These are phyloP conservation scores for Spea bombifrons DNA, from an alignment of 2,113 vertebrate species.

Conservation along the genomic window DNA sequence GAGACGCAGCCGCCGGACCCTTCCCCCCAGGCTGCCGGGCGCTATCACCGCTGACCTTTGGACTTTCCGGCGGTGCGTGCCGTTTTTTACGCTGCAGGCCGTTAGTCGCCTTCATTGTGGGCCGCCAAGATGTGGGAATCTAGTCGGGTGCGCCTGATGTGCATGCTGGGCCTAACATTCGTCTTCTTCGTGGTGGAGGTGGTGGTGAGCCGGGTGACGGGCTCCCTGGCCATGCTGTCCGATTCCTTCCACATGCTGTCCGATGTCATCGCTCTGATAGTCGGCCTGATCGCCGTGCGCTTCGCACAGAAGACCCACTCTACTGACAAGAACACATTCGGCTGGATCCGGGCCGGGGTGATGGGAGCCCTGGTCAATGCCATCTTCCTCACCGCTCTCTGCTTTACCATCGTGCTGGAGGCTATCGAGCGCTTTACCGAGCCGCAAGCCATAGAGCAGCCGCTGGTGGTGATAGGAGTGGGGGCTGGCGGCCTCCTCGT, in stretches of 20 bases:
- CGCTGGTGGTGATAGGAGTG: conserved; percentile 77
- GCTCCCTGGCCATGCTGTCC: conserved; percentile 93
- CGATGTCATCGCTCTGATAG: conserved; percentile 91
- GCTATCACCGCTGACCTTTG: conserved; percentile 5
- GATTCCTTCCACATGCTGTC: conserved; percentile 99
- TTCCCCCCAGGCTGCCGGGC: conserved; percentile 7
- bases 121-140: conserved; percentile 69
- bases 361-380: conserved; percentile 98
- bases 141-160: conserved; percentile 83
- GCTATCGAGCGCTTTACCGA: conserved; percentile 91
- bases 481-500: conserved; percentile 85
- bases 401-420: conserved; percentile 95
- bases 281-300: conserved; percentile 92
- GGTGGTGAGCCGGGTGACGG: conserved; percentile 87
- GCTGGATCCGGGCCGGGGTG: conserved; percentile 97
- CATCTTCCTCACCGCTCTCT: conserved; percentile 93
- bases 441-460: conserved; percentile 86
- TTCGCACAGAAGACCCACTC: conserved; percentile 89
- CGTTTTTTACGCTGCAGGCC: background rate
- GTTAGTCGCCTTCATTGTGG: conserved; percentile 7
- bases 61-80: background rate
- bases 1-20: conserved; percentile 12
- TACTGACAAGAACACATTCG: conserved; percentile 95
- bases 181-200: conserved; percentile 92
- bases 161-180: conserved; percentile 91